These are phyloP conservation scores for Epistrophella euchroma DNA, from an alignment of 2,888 invertebrate species.

Conservation along the genomic window DNA sequence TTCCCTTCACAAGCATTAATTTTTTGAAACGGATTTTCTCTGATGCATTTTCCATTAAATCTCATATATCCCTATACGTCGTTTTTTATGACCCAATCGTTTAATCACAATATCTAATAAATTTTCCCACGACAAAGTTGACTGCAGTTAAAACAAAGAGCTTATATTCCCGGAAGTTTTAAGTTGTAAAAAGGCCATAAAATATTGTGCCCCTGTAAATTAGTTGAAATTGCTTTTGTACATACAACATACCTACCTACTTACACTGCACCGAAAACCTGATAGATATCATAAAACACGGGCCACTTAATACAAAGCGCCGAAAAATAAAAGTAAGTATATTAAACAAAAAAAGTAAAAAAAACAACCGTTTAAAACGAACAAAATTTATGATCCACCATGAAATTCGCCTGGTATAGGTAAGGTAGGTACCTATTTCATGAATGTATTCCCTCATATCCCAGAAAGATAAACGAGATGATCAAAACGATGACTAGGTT, in stretches of 20 bases:
- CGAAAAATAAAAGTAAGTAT: slow-evolving; percentile 37
- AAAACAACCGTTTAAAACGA: background rate
- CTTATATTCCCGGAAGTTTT: slow-evolving; percentile 33
- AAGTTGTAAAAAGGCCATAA: slow-evolving; percentile 55
- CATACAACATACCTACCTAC: background rate
- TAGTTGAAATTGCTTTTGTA: slow-evolving; percentile 65
- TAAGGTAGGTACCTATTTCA: slow-evolving; percentile 12
- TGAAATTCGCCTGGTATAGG: slow-evolving; percentile 40
- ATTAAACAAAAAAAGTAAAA: slow-evolving; percentile 29
- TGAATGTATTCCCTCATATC: slow-evolving; percentile 64
- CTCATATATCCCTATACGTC: background rate
- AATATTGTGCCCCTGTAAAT: slow-evolving; percentile 52
- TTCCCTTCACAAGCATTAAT: too few species aligned
- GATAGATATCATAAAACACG: slow-evolving; percentile 66
- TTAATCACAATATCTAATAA: slow-evolving; percentile 19
- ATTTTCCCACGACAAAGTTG: slow-evolving; percentile 21
- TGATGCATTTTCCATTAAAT: background rate
- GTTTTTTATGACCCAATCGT: slow-evolving; percentile 39
- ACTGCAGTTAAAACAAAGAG: slow-evolving; percentile 34
- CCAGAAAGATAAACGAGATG: slow-evolving; percentile 71
- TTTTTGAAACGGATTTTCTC: background rate
- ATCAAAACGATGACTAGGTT: slow-evolving; percentile 56
- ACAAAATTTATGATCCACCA: slow-evolving; percentile 54
- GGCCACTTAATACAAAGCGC: slow-evolving; percentile 52
- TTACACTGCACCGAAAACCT: slow-evolving; percentile 48